phyloP scores from a whole-genome alignment of 2,113 vertebrate species.

The Hepsetus odoe region DNA sequence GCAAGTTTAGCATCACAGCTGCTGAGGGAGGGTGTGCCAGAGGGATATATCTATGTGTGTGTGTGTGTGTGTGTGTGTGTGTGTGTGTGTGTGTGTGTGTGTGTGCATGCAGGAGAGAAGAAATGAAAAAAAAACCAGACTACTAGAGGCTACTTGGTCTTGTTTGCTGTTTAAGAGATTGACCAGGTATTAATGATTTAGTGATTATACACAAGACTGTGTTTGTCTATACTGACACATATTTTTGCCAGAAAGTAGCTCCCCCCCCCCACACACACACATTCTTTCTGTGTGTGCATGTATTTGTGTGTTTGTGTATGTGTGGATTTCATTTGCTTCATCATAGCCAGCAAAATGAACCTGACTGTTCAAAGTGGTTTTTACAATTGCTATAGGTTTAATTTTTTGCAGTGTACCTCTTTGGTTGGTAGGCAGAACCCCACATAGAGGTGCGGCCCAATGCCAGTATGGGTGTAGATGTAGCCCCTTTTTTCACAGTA shows the following conservation, averaged over 20 bases:
- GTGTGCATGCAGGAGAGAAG: slow-evolving; percentile 20
- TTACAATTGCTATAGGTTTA: no score
- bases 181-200: slow-evolving; percentile 17
- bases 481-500: no score
- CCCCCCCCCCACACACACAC: no score
- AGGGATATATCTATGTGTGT: slow-evolving; percentile 23
- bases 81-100: slow-evolving; percentile 10
- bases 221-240: slow-evolving; percentile 7
- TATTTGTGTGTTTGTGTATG: neutral
- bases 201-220: neutral
- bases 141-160: slow-evolving; percentile 12
- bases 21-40: slow-evolving; percentile 34
- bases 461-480: no score
- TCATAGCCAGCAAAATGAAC: no score
- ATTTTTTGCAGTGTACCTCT: no score
- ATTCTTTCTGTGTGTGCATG: slow-evolving; percentile 14
- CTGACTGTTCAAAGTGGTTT: no score
- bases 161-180: neutral
- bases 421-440: no score
- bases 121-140: neutral
- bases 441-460: no score
- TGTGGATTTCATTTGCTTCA: neutral
- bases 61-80: slow-evolving; percentile 13
- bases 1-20: slow-evolving; percentile 48
- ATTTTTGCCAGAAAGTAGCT: slow-evolving; percentile 8